Evolutionary conservation across 2,797 vertebrate species (phyloP).

Genomic region (Mareca penelope): DNA sequence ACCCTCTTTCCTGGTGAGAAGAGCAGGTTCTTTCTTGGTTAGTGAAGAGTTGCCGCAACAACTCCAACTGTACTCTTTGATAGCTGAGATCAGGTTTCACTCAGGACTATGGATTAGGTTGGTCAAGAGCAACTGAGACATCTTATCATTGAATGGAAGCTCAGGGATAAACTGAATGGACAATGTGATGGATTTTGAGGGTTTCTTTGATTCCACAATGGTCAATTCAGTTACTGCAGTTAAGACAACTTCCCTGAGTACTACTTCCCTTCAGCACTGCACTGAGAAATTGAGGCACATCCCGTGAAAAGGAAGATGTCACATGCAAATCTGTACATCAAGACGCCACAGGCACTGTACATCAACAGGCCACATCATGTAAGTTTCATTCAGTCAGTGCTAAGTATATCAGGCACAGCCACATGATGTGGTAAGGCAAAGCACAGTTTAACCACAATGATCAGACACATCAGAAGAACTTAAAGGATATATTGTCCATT

Average conservation of each 20-base stretch:
- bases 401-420: not conserved
- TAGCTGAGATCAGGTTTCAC: not conserved
- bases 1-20: not conserved
- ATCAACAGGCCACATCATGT: not conserved
- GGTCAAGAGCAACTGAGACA: not conserved
- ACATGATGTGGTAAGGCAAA: not conserved
- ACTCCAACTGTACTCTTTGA: not conserved
- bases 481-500: accelerated
- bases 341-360: not conserved
- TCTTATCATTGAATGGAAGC: not conserved
- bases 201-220: not conserved
- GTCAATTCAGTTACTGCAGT: not conserved
- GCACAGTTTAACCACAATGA: not conserved
- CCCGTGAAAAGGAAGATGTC: not conserved
- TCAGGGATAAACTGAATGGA: not conserved
- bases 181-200: not conserved
- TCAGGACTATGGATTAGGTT: not conserved
- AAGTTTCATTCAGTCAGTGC: not conserved
- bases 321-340: not conserved
- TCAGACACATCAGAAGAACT: not conserved
- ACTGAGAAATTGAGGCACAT: not conserved
- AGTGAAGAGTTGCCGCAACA: not conserved
- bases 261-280: not conserved
- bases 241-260: not conserved
- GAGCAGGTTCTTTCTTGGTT: too few species aligned